A percentile compares a stretch with the other conserved stretches of the same genome.
phyloP scores from a whole-genome alignment of 2,113 vertebrate genomes.

The Genyomyrus donnyi region DNA sequence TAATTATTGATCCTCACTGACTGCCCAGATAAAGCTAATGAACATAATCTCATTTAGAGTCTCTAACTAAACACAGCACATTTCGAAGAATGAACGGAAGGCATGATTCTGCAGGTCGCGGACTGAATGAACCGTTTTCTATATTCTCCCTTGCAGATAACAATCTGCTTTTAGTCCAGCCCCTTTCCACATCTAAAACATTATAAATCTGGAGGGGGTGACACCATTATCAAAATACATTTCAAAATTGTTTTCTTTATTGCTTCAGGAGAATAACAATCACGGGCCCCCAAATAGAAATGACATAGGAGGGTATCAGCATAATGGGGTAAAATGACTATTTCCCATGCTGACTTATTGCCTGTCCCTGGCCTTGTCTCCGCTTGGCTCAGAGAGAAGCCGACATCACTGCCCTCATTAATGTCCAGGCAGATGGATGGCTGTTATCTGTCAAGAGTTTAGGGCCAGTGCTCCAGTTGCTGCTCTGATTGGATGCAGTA shows the following conservation, averaged over 20 bases:
- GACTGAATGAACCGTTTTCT: slow-evolving; percentile 64
- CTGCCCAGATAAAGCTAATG: slow-evolving; percentile 3
- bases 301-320: slow-evolving; percentile 14
- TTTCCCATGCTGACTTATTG: slow-evolving; percentile 16
- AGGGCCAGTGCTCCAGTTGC: background rate
- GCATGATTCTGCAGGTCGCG: slow-evolving; percentile 44
- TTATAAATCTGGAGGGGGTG: slow-evolving; percentile 49
- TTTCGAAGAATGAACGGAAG: slow-evolving; percentile 19
- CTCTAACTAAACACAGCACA: background rate
- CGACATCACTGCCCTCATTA: background rate
- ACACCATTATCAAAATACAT: slow-evolving; percentile 47
- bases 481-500: background rate
- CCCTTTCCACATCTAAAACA: slow-evolving; percentile 44
- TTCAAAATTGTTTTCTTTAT: slow-evolving; percentile 31
- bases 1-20: background rate
- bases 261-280: slow-evolving; percentile 27
- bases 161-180: slow-evolving; percentile 15
- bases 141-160: slow-evolving; percentile 36
- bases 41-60: background rate
- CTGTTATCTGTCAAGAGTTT: slow-evolving; percentile 1
- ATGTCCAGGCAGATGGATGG: slow-evolving; percentile 7
- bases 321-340: slow-evolving; percentile 19
- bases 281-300: background rate
- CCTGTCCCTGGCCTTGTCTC: background rate
- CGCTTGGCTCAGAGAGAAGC: background rate